These are phyloP conservation scores for Lamellibrachia satsuma DNA, from an alignment of 2,888 invertebrate genomes.

Conservation along the genomic window DNA sequence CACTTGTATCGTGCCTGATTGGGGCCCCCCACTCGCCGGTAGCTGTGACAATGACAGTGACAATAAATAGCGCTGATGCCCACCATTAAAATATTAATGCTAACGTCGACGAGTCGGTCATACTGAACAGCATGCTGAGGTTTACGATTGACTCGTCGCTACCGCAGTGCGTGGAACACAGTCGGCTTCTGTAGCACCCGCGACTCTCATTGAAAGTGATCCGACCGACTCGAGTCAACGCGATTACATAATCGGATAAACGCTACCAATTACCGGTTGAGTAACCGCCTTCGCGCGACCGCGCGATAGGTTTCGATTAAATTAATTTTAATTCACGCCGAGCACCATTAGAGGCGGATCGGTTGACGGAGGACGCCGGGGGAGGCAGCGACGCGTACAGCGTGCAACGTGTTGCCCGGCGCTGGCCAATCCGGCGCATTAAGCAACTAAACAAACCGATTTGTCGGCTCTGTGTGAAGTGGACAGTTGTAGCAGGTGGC, in stretches of 20 bases:
- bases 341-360: constrained; percentile 13
- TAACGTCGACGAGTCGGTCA: not conserved
- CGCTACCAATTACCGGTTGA: not conserved
- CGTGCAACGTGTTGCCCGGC: not conserved
- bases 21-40: not conserved
- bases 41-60: not conserved
- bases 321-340: constrained; percentile 17
- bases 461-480: not conserved
- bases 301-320: constrained; percentile 13
- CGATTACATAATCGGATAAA: constrained; percentile 12
- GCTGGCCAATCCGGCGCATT: not conserved
- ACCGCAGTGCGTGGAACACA: not conserved
- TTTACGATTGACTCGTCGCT: not conserved
- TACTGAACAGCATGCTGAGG: not conserved
- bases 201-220: not conserved
- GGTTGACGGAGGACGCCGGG: not conserved
- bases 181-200: not conserved
- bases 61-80: not conserved
- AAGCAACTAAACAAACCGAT: not conserved
- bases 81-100: constrained; percentile 17
- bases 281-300: constrained; percentile 9
- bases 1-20: not conserved
- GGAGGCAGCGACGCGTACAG: constrained; percentile 6
- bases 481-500: not conserved
- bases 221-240: constrained; percentile 4